These are phyloP conservation scores for Xyrauchen texanus DNA, from an alignment of 2,113 vertebrate genomes.

Conservation along the genomic window DNA sequence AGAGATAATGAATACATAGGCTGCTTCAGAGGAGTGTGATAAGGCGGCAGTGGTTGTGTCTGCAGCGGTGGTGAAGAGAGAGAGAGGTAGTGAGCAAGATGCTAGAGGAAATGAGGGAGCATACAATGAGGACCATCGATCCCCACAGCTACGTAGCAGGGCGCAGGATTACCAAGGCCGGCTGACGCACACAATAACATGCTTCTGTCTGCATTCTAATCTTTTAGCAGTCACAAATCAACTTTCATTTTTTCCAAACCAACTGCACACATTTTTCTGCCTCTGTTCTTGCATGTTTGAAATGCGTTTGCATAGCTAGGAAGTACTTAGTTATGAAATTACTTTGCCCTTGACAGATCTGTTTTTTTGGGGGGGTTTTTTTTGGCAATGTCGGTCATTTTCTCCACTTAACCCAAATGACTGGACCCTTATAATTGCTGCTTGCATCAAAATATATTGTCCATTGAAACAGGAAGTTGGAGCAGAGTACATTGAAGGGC, in stretches of 20 bases:
- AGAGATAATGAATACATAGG: slow-evolving; percentile 47
- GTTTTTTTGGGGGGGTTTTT: too few species aligned
- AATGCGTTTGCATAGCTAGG: slow-evolving; percentile 11
- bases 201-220: slow-evolving; percentile 48
- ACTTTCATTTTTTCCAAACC: slow-evolving; percentile 1
- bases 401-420: neutral
- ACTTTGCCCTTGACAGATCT: too few species aligned
- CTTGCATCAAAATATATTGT: too few species aligned
- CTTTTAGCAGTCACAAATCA: slow-evolving; percentile 29
- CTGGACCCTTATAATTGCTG: too few species aligned
- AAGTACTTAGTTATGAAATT: neutral
- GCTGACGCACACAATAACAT: slow-evolving; percentile 48
- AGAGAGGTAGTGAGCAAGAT: slow-evolving; percentile 5
- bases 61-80: neutral
- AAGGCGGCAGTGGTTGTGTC: neutral
- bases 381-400: too few species aligned
- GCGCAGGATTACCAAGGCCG: slow-evolving; percentile 29
- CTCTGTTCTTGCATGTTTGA: neutral
- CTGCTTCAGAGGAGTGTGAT: slow-evolving; percentile 49
- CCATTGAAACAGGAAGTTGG: too few species aligned
- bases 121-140: slow-evolving; percentile 46
- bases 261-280: slow-evolving; percentile 14
- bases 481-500: neutral
- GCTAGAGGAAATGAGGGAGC: slow-evolving; percentile 51
- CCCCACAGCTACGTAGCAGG: slow-evolving; percentile 45